Percentiles rank a stretch among this genome's conserved stretches.
Evolutionary conservation across 2,113 vertebrate species (phyloP).

Genomic region (Pachycephala philippinensis): DNA sequence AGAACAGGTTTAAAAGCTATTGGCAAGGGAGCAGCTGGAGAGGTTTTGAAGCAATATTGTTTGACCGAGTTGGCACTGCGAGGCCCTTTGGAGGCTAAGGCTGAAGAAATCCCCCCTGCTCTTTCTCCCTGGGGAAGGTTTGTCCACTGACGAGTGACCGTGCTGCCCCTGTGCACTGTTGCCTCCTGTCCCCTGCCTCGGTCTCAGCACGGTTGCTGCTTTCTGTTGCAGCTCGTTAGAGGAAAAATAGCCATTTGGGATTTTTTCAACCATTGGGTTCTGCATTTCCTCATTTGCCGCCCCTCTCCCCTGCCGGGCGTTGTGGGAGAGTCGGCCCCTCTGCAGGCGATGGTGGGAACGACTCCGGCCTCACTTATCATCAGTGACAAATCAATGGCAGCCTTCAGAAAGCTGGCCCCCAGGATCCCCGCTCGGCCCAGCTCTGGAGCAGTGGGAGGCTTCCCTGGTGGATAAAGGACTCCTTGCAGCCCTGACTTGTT

Average conservation of each 20-base stretch:
- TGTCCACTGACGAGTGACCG: rapidly evolving
- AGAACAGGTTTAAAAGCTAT: conserved; percentile 38
- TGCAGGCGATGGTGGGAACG: conserved; percentile 80
- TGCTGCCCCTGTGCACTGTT: neutral
- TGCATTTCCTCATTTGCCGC: conserved; percentile 37
- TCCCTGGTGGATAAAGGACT: conserved; percentile 62
- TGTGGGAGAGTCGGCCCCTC: conserved; percentile 76
- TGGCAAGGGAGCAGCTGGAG: conserved; percentile 21
- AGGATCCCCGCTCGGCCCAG: conserved; percentile 62
- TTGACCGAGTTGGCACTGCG: neutral
- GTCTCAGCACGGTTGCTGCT: neutral
- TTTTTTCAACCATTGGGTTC: conserved; percentile 24
- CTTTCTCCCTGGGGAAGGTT: neutral
- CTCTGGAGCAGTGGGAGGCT: conserved; percentile 71
- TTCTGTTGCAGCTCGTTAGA: conserved; percentile 14
- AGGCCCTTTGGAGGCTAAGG: neutral
- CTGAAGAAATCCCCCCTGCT: neutral
- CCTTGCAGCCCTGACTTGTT: conserved; percentile 67
- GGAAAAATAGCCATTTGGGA: neutral
- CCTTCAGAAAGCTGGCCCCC: conserved; percentile 74
- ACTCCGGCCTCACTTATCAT: conserved; percentile 74
- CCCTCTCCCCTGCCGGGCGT: conserved; percentile 70
- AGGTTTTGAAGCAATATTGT: conserved; percentile 43
- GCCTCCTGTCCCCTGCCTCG: neutral
- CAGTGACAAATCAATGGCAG: conserved; percentile 76